Conservation (phyloP, 2,888 invertebrate genomes). For the Ophonus ardosiacus region DNA sequence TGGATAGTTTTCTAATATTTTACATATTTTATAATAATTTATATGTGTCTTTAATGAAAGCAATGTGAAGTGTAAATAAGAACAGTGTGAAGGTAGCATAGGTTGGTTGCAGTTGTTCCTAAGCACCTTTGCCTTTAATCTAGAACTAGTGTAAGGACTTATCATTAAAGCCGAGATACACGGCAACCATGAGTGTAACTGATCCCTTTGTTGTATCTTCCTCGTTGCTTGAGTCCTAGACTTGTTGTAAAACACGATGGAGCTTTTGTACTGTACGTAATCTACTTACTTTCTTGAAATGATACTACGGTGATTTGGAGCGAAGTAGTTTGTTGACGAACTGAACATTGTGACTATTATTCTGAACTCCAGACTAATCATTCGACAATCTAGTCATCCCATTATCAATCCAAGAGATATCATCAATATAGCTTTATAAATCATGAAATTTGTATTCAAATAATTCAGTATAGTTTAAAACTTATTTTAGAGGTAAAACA, state of each 20-base stretch:
- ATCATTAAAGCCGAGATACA: conserved; percentile 25
- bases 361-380: too few species aligned
- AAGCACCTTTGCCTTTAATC: conserved; percentile 18
- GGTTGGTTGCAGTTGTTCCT: not conserved
- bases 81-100: not conserved
- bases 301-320: not conserved
- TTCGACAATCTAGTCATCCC: too few species aligned
- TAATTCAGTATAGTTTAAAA: too few species aligned
- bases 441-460: too few species aligned
- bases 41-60: too few species aligned
- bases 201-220: conserved; percentile 13
- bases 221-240: not conserved
- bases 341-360: too few species aligned
- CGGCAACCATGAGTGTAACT: not conserved
- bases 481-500: too few species aligned
- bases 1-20: too few species aligned
- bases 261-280: not conserved
- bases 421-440: too few species aligned
- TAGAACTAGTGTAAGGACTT: conserved; percentile 28
- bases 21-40: too few species aligned
- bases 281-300: not conserved
- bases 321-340: not conserved
- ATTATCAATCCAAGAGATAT: too few species aligned
- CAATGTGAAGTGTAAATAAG: too few species aligned
- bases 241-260: conserved; percentile 8